phyloP scores from a whole-genome alignment of 2,113 vertebrate species.

The Micronycteris hirsuta region DNA sequence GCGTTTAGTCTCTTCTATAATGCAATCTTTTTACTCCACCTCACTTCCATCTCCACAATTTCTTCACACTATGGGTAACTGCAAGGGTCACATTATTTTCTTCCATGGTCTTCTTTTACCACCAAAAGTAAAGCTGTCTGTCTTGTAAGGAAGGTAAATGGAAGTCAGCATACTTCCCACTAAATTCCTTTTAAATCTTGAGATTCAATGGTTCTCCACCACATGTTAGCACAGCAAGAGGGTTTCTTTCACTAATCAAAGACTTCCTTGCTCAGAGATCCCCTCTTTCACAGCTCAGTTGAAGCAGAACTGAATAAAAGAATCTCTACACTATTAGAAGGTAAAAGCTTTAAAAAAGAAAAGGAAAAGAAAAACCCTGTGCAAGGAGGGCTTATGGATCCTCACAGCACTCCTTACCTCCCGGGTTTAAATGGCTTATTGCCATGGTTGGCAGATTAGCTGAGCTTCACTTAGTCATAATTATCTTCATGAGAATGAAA shows the following conservation, averaged over 20 bases:
- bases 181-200: slow-evolving; percentile 2
- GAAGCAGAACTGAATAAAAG: background rate
- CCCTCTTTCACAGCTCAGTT: background rate
- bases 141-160: background rate
- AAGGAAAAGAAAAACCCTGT: background rate
- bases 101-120: background rate
- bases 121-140: background rate
- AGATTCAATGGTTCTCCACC: background rate
- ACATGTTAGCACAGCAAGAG: background rate
- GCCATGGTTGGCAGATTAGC: background rate
- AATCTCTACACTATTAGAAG: background rate
- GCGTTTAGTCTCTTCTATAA: background rate
- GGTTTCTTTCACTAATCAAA: background rate
- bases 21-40: background rate
- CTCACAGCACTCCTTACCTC: background rate
- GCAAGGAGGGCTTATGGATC: background rate
- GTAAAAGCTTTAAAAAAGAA: background rate
- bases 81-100: background rate
- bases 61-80: background rate
- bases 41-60: background rate
- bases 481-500: slow-evolving; percentile 39
- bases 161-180: background rate
- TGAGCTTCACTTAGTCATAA: background rate
- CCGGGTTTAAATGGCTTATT: background rate
- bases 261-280: background rate